phyloP scores from a whole-genome alignment of 2,797 vertebrate genomes.

The Mormyrops boulengeri region DNA sequence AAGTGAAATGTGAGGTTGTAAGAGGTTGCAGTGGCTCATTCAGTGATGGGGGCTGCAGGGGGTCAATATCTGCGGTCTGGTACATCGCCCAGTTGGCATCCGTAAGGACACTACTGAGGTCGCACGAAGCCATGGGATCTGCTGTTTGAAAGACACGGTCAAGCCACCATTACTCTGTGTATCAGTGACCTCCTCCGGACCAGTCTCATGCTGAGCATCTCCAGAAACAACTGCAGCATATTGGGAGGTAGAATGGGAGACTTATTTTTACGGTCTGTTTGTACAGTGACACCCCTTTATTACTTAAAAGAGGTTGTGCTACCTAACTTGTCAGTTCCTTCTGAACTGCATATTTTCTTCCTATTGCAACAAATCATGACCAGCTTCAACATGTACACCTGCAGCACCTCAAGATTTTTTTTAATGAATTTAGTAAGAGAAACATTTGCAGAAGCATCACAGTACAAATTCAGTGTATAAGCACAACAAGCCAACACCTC shows the following conservation, averaged over 20 bases:
- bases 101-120: constrained; percentile 85
- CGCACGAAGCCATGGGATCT: constrained; percentile 60
- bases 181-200: not conserved
- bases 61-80: constrained; percentile 54
- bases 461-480: not conserved
- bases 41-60: constrained; percentile 19
- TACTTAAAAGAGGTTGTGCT: not conserved
- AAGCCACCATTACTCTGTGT: constrained; percentile 1
- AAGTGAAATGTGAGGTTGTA: constrained; percentile 11
- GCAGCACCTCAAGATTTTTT: not conserved
- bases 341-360: not conserved
- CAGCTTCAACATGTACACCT: not conserved
- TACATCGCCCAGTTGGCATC: constrained; percentile 85
- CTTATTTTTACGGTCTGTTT: not conserved
- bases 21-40: constrained; percentile 29
- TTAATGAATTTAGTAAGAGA: not conserved
- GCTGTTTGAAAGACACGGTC: constrained; percentile 36
- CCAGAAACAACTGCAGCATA: not conserved
- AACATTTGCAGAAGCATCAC: not conserved
- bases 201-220: not conserved
- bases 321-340: not conserved
- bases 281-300: not conserved
- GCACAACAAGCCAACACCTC: not conserved
- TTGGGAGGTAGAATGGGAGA: not conserved
- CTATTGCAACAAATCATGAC: not conserved